These are phyloP conservation scores for Paraescarpia echinospica DNA, from an alignment of 1,140 invertebrate species.

Conservation along the genomic window DNA sequence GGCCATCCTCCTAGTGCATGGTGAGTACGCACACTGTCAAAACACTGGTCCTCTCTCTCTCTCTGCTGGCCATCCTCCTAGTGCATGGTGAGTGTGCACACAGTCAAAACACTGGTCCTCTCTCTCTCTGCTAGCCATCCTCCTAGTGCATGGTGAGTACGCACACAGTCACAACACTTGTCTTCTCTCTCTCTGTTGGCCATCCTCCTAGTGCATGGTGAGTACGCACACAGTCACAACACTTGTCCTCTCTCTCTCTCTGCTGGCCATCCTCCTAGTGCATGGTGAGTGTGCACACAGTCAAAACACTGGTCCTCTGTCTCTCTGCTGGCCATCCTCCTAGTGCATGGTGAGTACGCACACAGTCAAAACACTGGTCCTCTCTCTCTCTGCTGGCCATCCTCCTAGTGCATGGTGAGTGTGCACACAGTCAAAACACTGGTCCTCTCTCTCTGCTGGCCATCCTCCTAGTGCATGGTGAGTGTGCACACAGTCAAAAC, in stretches of 20 bases:
- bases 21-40: neutral
- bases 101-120: neutral
- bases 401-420: no score
- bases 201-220: constrained; percentile 14
- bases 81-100: constrained; percentile 20
- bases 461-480: no score
- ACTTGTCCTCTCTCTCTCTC: neutral
- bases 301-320: constrained; percentile 38
- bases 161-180: constrained; percentile 41
- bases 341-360: neutral
- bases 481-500: no score
- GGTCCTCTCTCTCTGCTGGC: no score
- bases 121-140: constrained; percentile 43
- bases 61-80: constrained; percentile 3
- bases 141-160: constrained; percentile 48
- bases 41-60: no score
- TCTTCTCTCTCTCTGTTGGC: constrained; percentile 22
- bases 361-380: no score
- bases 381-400: no score
- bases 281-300: no score
- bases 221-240: no score
- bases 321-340: neutral
- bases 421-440: no score
- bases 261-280: constrained; percentile 52
- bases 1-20: neutral